phyloP scores from a whole-genome alignment of 2,797 vertebrate genomes.

The Scarus forsteni region DNA sequence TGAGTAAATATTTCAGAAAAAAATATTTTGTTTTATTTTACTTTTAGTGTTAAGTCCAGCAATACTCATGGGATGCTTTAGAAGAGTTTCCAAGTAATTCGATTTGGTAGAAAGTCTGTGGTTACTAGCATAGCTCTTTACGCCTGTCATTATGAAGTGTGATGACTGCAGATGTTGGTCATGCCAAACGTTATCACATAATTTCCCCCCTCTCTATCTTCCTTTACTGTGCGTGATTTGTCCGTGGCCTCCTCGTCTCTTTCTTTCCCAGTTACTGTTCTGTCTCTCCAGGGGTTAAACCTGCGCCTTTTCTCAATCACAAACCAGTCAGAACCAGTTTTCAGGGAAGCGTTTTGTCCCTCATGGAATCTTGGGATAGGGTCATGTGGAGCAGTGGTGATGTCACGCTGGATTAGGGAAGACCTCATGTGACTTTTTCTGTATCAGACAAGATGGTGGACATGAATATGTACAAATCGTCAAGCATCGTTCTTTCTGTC shows the following conservation, averaged over 20 bases:
- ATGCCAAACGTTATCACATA: too few relatives aligned
- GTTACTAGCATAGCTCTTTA: too few relatives aligned
- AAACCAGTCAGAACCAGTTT: constrained; percentile 93
- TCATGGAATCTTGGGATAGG: constrained; percentile 90
- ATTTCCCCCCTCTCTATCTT: constrained; percentile 50
- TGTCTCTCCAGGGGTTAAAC: constrained; percentile 87
- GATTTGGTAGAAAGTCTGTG: too few relatives aligned
- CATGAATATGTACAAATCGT: background rate
- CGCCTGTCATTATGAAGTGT: too few relatives aligned
- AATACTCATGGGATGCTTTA: too few relatives aligned
- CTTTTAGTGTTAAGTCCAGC: too few relatives aligned
- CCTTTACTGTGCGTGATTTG: constrained; percentile 22
- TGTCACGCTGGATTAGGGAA: constrained; percentile 87
- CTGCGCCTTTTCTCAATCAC: constrained; percentile 81
- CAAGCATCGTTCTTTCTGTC: background rate
- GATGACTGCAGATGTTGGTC: too few relatives aligned
- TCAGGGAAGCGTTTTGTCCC: constrained; percentile 89
- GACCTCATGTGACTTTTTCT: constrained; percentile 84
- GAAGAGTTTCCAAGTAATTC: too few relatives aligned
- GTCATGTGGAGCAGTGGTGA: constrained; percentile 90
- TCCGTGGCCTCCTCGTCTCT: constrained; percentile 14
- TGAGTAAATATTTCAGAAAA: too few relatives aligned
- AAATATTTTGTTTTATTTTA: too few relatives aligned
- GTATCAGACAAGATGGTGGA: constrained; percentile 43
- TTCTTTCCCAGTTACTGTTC: constrained; percentile 53